phyloP scores from a whole-genome alignment of 2,797 vertebrate genomes.

The Lates japonicus region DNA sequence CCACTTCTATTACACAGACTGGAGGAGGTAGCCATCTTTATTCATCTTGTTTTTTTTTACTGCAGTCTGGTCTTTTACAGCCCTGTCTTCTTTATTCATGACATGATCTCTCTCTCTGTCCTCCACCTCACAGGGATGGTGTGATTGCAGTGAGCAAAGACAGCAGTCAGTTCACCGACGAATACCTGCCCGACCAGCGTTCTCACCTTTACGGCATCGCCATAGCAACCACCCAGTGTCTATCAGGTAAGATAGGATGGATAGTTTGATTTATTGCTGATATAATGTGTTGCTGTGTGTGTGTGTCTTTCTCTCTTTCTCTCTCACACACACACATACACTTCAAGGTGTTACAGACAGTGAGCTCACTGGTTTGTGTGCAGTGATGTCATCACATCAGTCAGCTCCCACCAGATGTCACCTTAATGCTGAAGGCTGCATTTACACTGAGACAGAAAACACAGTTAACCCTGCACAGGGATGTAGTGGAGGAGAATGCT shows the following conservation, averaged over 20 bases:
- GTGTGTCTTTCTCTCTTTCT: neutral
- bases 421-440: conserved; percentile 17
- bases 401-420: conserved; percentile 55
- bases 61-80: neutral
- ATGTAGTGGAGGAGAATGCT: neutral
- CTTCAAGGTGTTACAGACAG: conserved; percentile 25
- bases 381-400: conserved; percentile 45
- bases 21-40: conserved; percentile 89
- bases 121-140: conserved; percentile 89
- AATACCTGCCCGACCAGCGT: conserved; percentile 95
- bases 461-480: neutral
- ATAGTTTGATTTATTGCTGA: neutral
- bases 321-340: neutral
- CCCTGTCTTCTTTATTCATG: neutral
- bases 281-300: neutral
- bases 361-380: conserved; percentile 44
- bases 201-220: conserved; percentile 98
- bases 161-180: conserved; percentile 89
- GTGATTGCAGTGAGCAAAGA: conserved; percentile 91
- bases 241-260: conserved; percentile 86
- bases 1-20: conserved; percentile 98
- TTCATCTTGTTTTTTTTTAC: neutral
- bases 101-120: neutral
- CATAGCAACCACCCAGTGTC: conserved; percentile 91
- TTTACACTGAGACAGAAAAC: conserved; percentile 6